Percentiles rank a stretch among this genome's conserved stretches.
Conservation (phyloP, 2,888 invertebrate genomes). For the Drosophila paracracens region DNA sequence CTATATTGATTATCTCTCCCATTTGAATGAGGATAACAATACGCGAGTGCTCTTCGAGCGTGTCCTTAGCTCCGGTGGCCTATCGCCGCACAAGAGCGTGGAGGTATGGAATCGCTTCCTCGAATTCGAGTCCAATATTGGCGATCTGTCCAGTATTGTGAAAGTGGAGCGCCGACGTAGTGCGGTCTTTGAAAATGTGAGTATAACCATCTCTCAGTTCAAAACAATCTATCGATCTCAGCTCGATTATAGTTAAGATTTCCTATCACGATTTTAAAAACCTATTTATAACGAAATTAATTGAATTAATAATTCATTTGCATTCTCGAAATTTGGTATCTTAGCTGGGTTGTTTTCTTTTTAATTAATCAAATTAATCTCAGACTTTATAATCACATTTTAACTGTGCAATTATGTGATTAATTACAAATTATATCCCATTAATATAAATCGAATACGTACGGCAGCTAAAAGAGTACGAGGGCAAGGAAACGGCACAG, state of each 20-base stretch:
- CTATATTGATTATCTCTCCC: constrained; percentile 98
- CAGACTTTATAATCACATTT: background rate
- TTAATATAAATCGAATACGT: constrained; percentile 26
- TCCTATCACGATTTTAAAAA: background rate
- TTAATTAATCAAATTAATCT: too few species aligned
- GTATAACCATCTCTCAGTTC: constrained; percentile 13
- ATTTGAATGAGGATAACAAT: constrained; percentile 99
- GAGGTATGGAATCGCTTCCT: constrained; percentile 99
- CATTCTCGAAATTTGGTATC: background rate
- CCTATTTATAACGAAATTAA: background rate
- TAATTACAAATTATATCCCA: background rate
- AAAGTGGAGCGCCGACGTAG: constrained; percentile 98
- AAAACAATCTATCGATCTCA: background rate
- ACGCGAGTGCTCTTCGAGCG: constrained; percentile 99
- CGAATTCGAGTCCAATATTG: constrained; percentile 99
- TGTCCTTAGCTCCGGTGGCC: constrained; percentile 95
- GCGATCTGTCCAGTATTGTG: constrained; percentile 97
- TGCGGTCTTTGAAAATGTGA: constrained; percentile 94
- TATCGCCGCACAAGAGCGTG: constrained; percentile 96
- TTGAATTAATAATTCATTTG: background rate
- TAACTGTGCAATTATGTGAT: background rate
- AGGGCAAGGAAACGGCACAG: constrained; percentile 98
- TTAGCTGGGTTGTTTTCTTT: too few species aligned
- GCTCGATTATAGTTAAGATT: background rate
- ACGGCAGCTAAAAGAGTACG: constrained; percentile 94